Percentiles rank a stretch among this genome's conserved stretches.
phyloP scores from a whole-genome alignment of 2,888 invertebrate genomes.

The Trilocha varians region DNA sequence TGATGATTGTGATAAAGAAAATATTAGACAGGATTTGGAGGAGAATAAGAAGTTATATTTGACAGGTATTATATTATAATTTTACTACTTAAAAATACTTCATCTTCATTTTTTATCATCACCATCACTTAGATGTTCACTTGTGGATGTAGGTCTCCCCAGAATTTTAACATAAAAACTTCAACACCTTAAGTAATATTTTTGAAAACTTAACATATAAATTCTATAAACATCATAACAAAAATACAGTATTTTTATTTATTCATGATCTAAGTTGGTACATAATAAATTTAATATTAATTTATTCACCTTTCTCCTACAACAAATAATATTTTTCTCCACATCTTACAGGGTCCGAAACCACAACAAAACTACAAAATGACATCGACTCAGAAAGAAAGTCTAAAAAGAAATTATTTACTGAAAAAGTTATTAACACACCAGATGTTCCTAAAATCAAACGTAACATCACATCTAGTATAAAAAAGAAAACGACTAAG shows the following conservation, averaged over 20 bases:
- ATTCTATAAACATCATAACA: too few relatives aligned
- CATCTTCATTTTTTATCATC: too few relatives aligned
- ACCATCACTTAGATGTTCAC: too few relatives aligned
- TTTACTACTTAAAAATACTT: too few relatives aligned
- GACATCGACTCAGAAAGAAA: slow-evolving; percentile 50
- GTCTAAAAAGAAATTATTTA: slow-evolving; percentile 51
- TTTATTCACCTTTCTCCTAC: neutral
- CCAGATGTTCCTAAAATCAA: slow-evolving; percentile 31
- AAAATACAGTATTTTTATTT: too few relatives aligned
- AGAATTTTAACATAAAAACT: too few relatives aligned
- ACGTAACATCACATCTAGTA: slow-evolving; percentile 35
- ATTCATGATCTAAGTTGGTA: too few relatives aligned
- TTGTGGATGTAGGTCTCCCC: too few relatives aligned
- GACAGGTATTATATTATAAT: slow-evolving; percentile 21
- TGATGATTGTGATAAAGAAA: slow-evolving; percentile 53
- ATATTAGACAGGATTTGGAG: slow-evolving; percentile 36
- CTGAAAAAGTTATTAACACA: slow-evolving; percentile 39
- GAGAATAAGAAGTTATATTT: slow-evolving; percentile 44
- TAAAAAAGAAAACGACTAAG: slow-evolving; percentile 42
- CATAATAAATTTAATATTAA: too few relatives aligned
- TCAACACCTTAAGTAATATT: too few relatives aligned
- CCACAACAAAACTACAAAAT: slow-evolving; percentile 47
- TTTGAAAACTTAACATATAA: too few relatives aligned
- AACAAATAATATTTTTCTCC: neutral
- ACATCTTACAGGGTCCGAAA: slow-evolving; percentile 26